phyloP scores from a whole-genome alignment of 1,140 invertebrate species.

The Patella vulgata region DNA sequence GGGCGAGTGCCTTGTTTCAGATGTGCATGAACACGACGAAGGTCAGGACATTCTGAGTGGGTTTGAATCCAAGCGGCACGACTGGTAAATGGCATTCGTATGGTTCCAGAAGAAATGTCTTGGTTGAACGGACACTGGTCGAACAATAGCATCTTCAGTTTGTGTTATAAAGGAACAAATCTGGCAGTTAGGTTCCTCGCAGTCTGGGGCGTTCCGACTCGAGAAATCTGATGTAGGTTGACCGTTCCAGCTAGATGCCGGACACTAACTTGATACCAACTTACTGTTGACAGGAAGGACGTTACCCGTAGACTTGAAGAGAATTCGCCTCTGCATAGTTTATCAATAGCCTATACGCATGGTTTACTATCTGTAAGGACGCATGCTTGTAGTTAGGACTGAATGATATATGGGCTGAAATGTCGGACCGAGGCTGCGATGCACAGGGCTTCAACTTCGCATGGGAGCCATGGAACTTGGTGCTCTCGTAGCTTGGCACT shows the following conservation, averaged over 20 bases:
- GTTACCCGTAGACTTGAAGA: conserved; percentile 29
- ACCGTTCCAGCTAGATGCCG: conserved; percentile 24
- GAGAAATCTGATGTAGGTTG: conserved; percentile 29
- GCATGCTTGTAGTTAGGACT: conserved; percentile 16
- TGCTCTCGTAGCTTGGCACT: conserved; percentile 29
- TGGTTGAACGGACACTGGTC: conserved; percentile 2
- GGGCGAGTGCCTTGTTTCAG: conserved; percentile 29
- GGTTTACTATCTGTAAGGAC: conserved; percentile 37
- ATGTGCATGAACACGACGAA: conserved; percentile 18
- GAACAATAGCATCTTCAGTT: conserved; percentile 16
- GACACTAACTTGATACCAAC: conserved; percentile 26
- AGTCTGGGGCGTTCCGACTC: conserved; percentile 28
- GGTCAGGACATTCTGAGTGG: conserved; percentile 24
- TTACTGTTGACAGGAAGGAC: conserved; percentile 28
- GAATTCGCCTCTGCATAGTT: conserved; percentile 36
- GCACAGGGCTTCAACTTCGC: conserved; percentile 33
- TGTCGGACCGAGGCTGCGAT: conserved; percentile 33
- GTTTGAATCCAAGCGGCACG: conserved; percentile 17
- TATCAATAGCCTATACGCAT: conserved; percentile 37
- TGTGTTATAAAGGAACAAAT: conserved; percentile 8
- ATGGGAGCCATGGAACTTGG: conserved; percentile 34
- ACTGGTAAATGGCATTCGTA: conserved; percentile 20
- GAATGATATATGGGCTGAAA: conserved; percentile 35
- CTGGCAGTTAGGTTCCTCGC: conserved; percentile 9
- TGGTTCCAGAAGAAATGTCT: conserved; percentile 11